Evolutionary conservation across 2,797 vertebrate species (phyloP), one percentile per base, ranked within the genome.

Genomic region (Acestrorhynchus altus): DNA sequence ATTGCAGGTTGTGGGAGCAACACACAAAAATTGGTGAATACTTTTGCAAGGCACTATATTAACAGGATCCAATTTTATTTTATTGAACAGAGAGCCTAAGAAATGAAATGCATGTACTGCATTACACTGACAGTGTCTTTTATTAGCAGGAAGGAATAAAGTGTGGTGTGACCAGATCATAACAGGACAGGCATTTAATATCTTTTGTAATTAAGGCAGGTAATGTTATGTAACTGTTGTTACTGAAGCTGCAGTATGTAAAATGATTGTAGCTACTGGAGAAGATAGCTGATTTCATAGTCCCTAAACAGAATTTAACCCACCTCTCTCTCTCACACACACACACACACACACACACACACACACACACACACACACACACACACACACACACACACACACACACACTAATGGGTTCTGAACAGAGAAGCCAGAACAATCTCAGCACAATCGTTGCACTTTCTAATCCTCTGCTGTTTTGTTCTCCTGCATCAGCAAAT

Each of bases 401-500:
- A n/a, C n/a, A n/a, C n/a, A n/a, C n/a, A n/a, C n/a, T 51, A 51
- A 51, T 46, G 1, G 4, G 9, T 28, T 9, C 20, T 18, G 2
- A 12, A 31, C 20, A 65, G 44, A 22, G 49, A 49, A 51, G 20
- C 35, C 35, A 20, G 44, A 35, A 63, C n/a, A 51, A 22, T 39
- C 22, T 40, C 15, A 6, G 31, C 20, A 39, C 28, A 61, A 1
- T 28, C 20, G 6, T 16, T 54, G 26, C 28, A 49, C 26, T 31
- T 15, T 46, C 28, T n/a, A n/a, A 24, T 44, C 22, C 22, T 59
- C 12, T 0, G 28, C 47, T 24, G 59, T 35, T 60, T 61, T 54
- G 8, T 44, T 18, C 39, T 54, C 1, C 51, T 49, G 49, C 47
- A 39, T 69, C 61, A 51, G 46, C 31, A 69, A 57, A 59, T 73